These are phyloP conservation scores for Scytalopus superciliaris DNA, from an alignment of 2,113 vertebrate genomes.

Conservation along the genomic window DNA sequence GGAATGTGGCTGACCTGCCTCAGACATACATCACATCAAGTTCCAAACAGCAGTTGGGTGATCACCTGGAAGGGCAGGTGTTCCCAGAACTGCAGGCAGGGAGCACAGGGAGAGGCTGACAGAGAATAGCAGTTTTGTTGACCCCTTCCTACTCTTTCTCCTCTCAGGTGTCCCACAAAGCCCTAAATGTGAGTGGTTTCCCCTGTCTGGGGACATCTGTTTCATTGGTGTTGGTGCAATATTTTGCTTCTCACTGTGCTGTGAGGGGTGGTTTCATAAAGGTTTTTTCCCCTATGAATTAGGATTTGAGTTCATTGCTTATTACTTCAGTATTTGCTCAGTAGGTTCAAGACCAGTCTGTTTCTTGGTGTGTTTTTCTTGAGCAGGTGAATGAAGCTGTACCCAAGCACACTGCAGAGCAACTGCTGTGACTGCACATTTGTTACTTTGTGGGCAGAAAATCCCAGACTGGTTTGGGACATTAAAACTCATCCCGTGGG, in stretches of 20 bases:
- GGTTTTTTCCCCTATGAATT: background rate
- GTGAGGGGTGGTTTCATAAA: background rate
- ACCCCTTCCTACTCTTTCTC: background rate
- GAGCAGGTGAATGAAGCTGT: background rate
- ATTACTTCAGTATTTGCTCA: background rate
- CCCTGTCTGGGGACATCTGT: background rate
- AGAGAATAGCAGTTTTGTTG: rapidly evolving
- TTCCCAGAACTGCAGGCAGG: background rate
- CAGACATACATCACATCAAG: background rate
- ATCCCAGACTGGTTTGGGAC: background rate
- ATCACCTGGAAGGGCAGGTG: background rate
- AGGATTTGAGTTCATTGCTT: background rate
- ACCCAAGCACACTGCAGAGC: background rate
- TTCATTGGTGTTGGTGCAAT: background rate
- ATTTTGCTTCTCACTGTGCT: background rate
- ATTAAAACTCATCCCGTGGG: background rate
- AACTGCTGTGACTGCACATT: background rate
- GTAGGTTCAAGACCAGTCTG: background rate
- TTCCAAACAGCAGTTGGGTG: background rate
- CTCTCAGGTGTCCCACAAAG: background rate
- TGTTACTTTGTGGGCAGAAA: background rate
- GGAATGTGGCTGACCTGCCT: background rate
- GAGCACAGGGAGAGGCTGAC: background rate
- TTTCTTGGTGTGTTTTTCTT: background rate
- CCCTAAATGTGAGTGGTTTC: rapidly evolving